phyloP scores from a whole-genome alignment of 2,797 vertebrate genomes.

The Agapornis canus region DNA sequence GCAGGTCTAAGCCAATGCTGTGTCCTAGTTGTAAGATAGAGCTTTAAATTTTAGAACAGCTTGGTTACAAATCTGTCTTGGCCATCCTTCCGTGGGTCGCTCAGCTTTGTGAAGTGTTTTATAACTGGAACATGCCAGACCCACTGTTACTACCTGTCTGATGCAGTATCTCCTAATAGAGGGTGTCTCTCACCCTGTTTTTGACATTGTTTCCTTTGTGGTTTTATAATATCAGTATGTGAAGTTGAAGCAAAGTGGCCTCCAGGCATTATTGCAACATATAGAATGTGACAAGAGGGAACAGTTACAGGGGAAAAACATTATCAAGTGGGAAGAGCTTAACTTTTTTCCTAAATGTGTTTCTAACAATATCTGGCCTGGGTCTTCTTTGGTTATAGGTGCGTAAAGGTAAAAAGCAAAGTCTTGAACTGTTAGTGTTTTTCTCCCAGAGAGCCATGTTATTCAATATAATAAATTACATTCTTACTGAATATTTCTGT shows the following conservation, averaged over 20 bases:
- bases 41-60: neutral
- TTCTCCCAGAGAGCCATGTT: neutral
- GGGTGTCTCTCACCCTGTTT: neutral
- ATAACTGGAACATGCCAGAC: neutral
- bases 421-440: neutral
- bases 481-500: neutral
- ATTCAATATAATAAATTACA: neutral
- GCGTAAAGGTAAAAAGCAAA: neutral
- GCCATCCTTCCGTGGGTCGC: accelerated
- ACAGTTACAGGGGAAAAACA: neutral
- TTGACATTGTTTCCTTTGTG: neutral
- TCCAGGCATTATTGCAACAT: neutral
- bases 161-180: neutral
- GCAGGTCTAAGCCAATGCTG: neutral
- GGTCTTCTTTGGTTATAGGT: neutral
- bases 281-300: neutral
- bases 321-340: neutral
- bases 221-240: neutral
- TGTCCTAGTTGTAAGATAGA: neutral
- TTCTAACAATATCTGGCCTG: neutral
- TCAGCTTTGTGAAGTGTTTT: neutral
- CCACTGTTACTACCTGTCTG: neutral
- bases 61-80: neutral
- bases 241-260: neutral
- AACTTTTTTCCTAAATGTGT: neutral